Percentiles rank a stretch among this genome's conserved stretches.
Conservation (phyloP, 2,113 vertebrate genomes). For the Strix uralensis region DNA sequence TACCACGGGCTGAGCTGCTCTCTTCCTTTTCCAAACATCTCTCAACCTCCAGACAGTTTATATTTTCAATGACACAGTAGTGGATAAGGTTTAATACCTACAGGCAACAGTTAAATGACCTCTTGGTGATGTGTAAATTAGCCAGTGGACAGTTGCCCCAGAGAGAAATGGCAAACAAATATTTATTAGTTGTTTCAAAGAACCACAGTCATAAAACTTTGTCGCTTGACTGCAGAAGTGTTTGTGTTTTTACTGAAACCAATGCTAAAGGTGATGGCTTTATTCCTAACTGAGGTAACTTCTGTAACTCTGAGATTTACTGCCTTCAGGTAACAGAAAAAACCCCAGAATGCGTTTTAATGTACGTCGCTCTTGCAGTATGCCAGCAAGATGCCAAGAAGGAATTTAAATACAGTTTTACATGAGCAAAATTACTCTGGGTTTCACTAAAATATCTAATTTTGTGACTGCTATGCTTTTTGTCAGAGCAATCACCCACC, state of each 20-base stretch:
- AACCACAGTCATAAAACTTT: conserved; percentile 44
- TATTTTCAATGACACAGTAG: not conserved
- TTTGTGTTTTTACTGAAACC: conserved; percentile 55
- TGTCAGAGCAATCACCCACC: not conserved
- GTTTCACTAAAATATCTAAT: not conserved
- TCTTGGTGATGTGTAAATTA: conserved; percentile 46
- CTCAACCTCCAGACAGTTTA: not conserved
- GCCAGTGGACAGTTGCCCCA: conserved; percentile 17
- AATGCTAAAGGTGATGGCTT: conserved; percentile 36
- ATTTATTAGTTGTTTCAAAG: conserved; percentile 57
- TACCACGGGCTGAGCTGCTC: not conserved
- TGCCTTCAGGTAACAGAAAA: conserved; percentile 29
- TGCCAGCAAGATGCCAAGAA: not conserved
- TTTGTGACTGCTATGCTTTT: not conserved
- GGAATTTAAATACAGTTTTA: not conserved
- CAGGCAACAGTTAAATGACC: conserved; percentile 21
- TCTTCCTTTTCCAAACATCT: not conserved
- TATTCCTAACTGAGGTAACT: conserved; percentile 13
- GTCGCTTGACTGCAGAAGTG: conserved; percentile 8
- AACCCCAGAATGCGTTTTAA: not conserved
- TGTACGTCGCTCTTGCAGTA: not conserved
- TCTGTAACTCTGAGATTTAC: conserved; percentile 17
- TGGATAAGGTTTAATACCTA: conserved; percentile 29
- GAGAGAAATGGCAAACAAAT: conserved; percentile 60
- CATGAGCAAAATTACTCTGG: not conserved